Conservation (phyloP, 2,797 vertebrate species). For the Leuciscus waleckii region DNA sequence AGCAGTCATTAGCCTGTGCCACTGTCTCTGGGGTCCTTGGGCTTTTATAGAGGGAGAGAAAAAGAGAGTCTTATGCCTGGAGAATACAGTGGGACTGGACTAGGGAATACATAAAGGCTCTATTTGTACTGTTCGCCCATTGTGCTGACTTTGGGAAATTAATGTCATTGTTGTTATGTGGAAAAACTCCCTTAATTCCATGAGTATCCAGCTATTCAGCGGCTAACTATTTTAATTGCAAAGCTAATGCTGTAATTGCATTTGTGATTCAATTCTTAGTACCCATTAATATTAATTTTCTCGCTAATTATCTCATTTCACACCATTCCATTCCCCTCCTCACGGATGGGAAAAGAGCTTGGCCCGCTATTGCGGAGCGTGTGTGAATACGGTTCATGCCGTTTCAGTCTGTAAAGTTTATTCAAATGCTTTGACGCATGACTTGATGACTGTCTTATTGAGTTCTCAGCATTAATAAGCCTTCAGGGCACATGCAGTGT, state of each 20-base stretch:
- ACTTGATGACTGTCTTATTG: slow-evolving; percentile 8
- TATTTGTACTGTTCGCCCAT: slow-evolving; percentile 76
- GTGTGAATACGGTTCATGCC: background rate
- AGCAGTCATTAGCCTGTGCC: slow-evolving; percentile 74
- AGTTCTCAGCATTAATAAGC: background rate
- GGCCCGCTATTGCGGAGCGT: slow-evolving; percentile 2
- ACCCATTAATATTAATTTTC: slow-evolving; percentile 81
- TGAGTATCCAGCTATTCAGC: slow-evolving; percentile 80
- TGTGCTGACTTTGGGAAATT: slow-evolving; percentile 70
- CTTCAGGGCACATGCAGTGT: background rate
- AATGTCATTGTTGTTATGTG: slow-evolving; percentile 76
- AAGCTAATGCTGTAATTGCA: slow-evolving; percentile 87
- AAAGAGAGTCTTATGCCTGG: slow-evolving; percentile 70
- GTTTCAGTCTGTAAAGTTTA: background rate
- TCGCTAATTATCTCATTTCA: slow-evolving; percentile 73
- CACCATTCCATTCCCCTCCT: slow-evolving; percentile 69
- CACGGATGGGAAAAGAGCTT: slow-evolving; percentile 69
- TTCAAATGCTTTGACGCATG: background rate
- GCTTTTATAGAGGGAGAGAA: slow-evolving; percentile 67
- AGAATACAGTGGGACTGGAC: slow-evolving; percentile 72
- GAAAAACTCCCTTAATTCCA: slow-evolving; percentile 85
- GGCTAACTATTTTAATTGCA: slow-evolving; percentile 79
- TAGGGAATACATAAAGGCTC: slow-evolving; percentile 76
- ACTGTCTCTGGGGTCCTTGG: slow-evolving; percentile 75
- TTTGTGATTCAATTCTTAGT: slow-evolving; percentile 85